A percentile compares a stretch with the other conserved stretches of the same genome.
Conservation (phyloP, 2,113 vertebrate species). For the Neotoma lepida region DNA sequence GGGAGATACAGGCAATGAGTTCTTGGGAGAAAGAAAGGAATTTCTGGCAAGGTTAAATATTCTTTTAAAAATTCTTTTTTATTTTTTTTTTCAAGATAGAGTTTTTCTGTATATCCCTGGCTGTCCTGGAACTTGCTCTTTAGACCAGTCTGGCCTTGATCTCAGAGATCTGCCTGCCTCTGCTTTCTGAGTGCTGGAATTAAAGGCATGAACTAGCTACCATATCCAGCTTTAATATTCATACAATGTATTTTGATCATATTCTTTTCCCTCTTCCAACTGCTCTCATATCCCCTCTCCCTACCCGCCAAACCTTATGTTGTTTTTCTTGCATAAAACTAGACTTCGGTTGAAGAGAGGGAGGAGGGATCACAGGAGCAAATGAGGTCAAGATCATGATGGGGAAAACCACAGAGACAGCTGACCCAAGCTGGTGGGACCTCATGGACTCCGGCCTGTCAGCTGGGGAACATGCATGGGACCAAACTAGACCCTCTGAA, state of each 20-base stretch:
- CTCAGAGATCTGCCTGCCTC: not conserved
- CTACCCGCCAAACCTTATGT: not conserved
- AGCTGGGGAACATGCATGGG: no score
- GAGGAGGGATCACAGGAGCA: no score
- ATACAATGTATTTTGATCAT: not conserved
- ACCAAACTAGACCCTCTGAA: no score
- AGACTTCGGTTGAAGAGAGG: no score
- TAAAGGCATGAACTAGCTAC: not conserved
- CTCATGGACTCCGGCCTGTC: no score
- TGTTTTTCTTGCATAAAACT: not conserved
- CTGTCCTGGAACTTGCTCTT: not conserved
- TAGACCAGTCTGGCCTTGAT: not conserved
- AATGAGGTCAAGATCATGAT: no score
- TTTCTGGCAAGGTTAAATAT: not conserved
- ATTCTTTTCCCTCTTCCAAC: not conserved
- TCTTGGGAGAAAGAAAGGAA: not conserved
- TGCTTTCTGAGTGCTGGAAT: not conserved
- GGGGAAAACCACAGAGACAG: no score
- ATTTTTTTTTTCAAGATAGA: not conserved
- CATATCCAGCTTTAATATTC: not conserved
- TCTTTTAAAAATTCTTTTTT: not conserved
- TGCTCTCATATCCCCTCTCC: not conserved
- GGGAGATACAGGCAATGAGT: constrained; percentile 1
- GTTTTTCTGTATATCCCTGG: not conserved
- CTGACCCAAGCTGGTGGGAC: no score